These are phyloP conservation scores for Gadopsis bispinosus DNA, from an alignment of 2,797 vertebrate genomes.

Conservation along the genomic window DNA sequence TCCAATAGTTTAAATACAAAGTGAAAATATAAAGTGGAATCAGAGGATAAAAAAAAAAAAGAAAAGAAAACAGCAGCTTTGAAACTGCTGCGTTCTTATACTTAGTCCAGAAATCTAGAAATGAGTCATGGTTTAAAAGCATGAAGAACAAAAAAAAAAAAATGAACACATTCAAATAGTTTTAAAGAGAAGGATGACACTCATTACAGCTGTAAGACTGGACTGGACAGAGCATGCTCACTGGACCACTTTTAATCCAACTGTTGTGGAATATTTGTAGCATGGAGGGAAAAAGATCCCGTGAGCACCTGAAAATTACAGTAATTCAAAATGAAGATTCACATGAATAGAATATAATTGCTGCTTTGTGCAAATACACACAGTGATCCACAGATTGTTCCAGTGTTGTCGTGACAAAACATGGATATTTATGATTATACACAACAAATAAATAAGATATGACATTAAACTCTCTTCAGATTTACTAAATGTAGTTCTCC, in stretches of 20 bases:
- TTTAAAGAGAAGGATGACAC: slow-evolving; percentile 28
- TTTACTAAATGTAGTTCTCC: slow-evolving; percentile 55
- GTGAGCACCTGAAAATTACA: slow-evolving; percentile 48
- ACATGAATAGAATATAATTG: slow-evolving; percentile 49
- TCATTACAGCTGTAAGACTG: slow-evolving; percentile 40
- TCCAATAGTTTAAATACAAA: slow-evolving; percentile 79
- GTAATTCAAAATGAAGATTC: slow-evolving; percentile 42
- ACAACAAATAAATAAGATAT: slow-evolving; percentile 74
- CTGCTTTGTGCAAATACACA: slow-evolving; percentile 59
- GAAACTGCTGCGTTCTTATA: slow-evolving; percentile 26
- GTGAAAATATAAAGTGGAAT: slow-evolving; percentile 61
- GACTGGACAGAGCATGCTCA: slow-evolving; percentile 68
- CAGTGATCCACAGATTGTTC: slow-evolving; percentile 56
- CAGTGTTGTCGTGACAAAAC: slow-evolving; percentile 68
- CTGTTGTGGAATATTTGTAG: slow-evolving; percentile 12
- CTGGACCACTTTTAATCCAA: slow-evolving; percentile 48
- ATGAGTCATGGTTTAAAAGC: slow-evolving; percentile 13
- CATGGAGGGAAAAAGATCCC: slow-evolving; percentile 38
- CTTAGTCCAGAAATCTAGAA: slow-evolving; percentile 22
- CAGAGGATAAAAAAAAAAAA: slow-evolving; percentile 58
- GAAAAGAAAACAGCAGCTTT: slow-evolving; percentile 19
- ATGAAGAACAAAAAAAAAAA: neutral
- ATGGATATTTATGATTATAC: slow-evolving; percentile 48
- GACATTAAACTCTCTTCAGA: slow-evolving; percentile 38
- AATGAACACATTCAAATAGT: neutral